phyloP scores from a whole-genome alignment of 23 tunicate species.

The Aplidium turbinatum region DNA sequence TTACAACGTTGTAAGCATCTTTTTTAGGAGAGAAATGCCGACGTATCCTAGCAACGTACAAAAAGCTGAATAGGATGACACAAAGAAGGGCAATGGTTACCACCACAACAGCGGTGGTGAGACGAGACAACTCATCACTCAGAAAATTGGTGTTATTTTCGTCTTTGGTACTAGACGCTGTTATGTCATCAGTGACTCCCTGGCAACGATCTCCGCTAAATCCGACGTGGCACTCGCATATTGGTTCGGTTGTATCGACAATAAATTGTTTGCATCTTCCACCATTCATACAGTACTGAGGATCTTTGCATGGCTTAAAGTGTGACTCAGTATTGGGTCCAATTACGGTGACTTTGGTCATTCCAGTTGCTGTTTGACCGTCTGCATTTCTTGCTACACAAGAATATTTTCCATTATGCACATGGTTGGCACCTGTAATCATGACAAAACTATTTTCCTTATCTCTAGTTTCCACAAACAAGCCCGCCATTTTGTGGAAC shows the following conservation, averaged over 20 bases:
- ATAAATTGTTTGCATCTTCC: constrained; percentile 34
- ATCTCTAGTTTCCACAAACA: constrained; percentile 15
- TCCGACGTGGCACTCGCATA: constrained; percentile 34
- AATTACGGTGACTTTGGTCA: constrained; percentile 19
- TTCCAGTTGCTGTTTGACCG: constrained; percentile 1
- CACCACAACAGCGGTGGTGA: constrained; percentile 16
- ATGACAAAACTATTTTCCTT: constrained; percentile 24
- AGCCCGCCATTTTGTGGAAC: neutral
- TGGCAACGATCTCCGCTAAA: constrained; percentile 52
- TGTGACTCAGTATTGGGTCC: constrained; percentile 34
- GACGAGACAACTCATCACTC: neutral
- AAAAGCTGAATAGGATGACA: neutral
- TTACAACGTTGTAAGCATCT: neutral
- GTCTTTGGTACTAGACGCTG: neutral
- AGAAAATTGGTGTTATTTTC: neutral
- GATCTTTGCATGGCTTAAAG: constrained; percentile 29
- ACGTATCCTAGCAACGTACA: neutral
- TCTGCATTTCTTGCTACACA: constrained; percentile 36
- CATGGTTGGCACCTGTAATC: constrained; percentile 23
- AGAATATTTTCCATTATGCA: constrained; percentile 46
- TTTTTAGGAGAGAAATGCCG: neutral
- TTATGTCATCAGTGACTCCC: neutral
- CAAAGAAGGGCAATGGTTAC: constrained; percentile 11
- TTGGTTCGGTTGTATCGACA: neutral
- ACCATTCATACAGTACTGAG: constrained; percentile 33